Evolutionary conservation across 2,113 vertebrate species (phyloP).

Genomic region (Grammomys surdaster): DNA sequence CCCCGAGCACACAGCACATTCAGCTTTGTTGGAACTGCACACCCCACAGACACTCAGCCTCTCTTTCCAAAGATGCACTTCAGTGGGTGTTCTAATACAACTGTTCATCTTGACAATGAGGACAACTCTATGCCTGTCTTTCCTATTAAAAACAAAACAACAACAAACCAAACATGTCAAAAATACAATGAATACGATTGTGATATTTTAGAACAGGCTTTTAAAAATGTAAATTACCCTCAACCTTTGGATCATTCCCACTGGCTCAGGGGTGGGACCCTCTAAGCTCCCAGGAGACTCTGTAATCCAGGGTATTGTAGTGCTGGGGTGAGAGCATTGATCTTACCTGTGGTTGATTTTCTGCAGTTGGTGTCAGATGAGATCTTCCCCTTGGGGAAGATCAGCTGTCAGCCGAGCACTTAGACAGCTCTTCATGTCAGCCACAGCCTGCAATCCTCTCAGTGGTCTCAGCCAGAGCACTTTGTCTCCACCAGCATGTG

Average conservation of each 20-base stretch:
- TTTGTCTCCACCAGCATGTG: not conserved
- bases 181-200: not conserved
- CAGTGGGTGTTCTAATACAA: fast-evolving
- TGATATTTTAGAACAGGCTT: not conserved
- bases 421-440: not conserved
- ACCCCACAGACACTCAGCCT: not conserved
- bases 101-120: not conserved
- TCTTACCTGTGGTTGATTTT: not conserved
- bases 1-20: not conserved
- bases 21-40: not conserved
- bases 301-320: no score
- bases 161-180: not conserved
- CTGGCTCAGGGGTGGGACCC: not conserved
- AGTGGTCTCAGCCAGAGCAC: not conserved
- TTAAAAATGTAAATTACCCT: not conserved
- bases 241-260: not conserved
- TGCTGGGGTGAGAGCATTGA: not conserved
- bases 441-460: not conserved
- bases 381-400: not conserved
- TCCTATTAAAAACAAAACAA: not conserved
- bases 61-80: not conserved
- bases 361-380: not conserved
- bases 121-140: not conserved
- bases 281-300: not conserved
- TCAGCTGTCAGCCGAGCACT: not conserved